Percentiles rank a stretch among this genome's conserved stretches.
Conservation (phyloP, 2,797 vertebrate species). For the Tokudaia muenninki region DNA sequence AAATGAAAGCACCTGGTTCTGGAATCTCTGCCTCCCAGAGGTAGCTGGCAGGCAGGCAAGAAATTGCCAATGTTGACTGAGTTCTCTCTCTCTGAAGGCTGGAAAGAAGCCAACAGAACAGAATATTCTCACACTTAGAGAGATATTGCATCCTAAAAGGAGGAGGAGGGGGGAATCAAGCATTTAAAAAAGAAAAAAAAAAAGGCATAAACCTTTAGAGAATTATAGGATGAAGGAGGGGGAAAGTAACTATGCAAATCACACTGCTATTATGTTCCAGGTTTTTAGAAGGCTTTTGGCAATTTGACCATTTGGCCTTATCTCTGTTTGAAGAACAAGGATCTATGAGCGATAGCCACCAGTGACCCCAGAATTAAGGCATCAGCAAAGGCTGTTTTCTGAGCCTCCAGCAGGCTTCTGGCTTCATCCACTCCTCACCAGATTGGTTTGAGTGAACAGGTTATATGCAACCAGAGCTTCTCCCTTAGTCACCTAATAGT, state of each 20-base stretch:
- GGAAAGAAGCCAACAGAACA: slow-evolving; percentile 77
- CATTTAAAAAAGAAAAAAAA: slow-evolving; percentile 18
- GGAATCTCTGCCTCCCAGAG: slow-evolving; percentile 65
- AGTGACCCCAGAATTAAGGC: background rate
- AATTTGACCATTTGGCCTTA: slow-evolving; percentile 13
- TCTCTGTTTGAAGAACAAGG: slow-evolving; percentile 24
- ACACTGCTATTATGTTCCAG: background rate
- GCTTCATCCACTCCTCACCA: background rate
- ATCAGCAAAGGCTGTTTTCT: background rate
- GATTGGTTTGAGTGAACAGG: background rate
- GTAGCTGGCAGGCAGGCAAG: slow-evolving; percentile 65
- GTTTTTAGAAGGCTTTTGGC: slow-evolving; percentile 47
- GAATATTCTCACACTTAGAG: slow-evolving; percentile 75
- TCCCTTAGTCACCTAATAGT: background rate
- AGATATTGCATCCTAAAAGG: slow-evolving; percentile 39
- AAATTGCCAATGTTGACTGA: slow-evolving; percentile 75
- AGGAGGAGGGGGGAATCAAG: background rate
- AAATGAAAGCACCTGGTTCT: slow-evolving; percentile 70
- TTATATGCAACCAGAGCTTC: background rate
- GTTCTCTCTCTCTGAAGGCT: slow-evolving; percentile 58
- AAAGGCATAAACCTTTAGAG: slow-evolving; percentile 65
- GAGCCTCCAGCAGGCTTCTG: background rate
- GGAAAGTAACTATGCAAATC: slow-evolving; percentile 50
- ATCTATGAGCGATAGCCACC: background rate
- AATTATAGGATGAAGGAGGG: slow-evolving; percentile 3